Percentiles rank a stretch among this genome's conserved stretches.
These are phyloP conservation scores for Hippolais icterina DNA, from an alignment of 2,113 vertebrate genomes.

Conservation along the genomic window DNA sequence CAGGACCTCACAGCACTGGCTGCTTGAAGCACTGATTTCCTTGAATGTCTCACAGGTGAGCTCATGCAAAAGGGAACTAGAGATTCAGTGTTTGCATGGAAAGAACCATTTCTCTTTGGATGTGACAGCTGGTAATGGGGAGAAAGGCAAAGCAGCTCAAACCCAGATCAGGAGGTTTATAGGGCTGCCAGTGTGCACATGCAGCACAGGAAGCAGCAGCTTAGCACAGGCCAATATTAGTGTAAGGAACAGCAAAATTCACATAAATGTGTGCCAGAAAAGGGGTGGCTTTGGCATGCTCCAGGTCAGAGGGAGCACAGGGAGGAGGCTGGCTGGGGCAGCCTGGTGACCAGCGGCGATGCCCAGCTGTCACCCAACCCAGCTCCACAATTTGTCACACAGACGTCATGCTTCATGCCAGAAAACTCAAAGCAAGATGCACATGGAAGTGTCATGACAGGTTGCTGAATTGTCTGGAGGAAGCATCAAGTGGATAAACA, in stretches of 20 bases:
- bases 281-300: rapidly evolving
- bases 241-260: neutral
- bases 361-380: neutral
- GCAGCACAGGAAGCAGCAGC: neutral
- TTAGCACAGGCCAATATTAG: neutral
- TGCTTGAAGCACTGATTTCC: neutral
- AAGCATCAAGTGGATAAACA: neutral
- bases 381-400: neutral
- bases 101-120: neutral
- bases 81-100: neutral
- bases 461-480: neutral
- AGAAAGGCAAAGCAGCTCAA: constrained; percentile 5
- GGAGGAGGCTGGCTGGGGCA: neutral
- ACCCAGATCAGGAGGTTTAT: neutral
- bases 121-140: neutral
- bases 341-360: rapidly evolving
- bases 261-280: rapidly evolving
- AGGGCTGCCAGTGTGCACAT: neutral
- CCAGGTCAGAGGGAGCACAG: neutral
- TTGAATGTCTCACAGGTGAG: neutral
- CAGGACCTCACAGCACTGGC: neutral
- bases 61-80: neutral
- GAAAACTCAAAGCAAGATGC: neutral
- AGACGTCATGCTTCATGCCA: rapidly evolving
- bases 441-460: neutral